Evolutionary conservation across 2,888 invertebrate genomes (phyloP).

Genomic region (Pollenia angustigena): DNA sequence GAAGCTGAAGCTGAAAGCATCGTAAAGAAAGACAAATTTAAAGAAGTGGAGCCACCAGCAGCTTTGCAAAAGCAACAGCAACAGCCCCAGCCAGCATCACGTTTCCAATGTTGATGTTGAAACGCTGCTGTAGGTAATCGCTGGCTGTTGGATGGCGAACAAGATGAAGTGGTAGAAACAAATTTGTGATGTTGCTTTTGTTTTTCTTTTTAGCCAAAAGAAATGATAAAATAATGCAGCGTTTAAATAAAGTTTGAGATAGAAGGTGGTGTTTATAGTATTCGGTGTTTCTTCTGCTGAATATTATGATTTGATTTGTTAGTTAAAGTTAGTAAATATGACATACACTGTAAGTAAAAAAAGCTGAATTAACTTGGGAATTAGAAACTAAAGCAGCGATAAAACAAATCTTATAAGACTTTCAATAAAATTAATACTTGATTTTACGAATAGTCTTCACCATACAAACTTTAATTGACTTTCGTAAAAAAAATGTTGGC

Average conservation of each 20-base stretch:
- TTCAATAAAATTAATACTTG: not conserved
- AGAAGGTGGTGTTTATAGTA: constrained; percentile 67
- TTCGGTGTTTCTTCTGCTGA: constrained; percentile 51
- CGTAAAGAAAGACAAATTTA: constrained; percentile 14
- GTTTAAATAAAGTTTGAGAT: constrained; percentile 37
- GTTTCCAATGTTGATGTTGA: constrained; percentile 70
- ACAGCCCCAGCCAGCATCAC: constrained; percentile 54
- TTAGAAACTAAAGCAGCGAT: not conserved
- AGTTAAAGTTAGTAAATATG: constrained; percentile 30
- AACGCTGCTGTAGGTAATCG: constrained; percentile 77
- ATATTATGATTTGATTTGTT: constrained; percentile 65
- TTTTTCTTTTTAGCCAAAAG: constrained; percentile 54
- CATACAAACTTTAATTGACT: not conserved
- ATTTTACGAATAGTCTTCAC: not conserved
- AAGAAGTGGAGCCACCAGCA: constrained; percentile 76
- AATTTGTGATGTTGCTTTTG: not conserved
- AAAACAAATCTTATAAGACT: not conserved
- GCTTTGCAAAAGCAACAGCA: constrained; percentile 40
- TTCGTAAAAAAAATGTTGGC: too few relatives aligned
- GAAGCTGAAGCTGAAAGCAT: not conserved
- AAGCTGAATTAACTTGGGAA: not conserved
- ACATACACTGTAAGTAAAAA: constrained; percentile 41
- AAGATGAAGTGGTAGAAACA: constrained; percentile 29
- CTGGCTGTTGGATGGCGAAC: constrained; percentile 28
- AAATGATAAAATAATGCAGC: constrained; percentile 55